phyloP scores from a whole-genome alignment of 30 jellyfish, hydroid and myxozoan genomes.

The Cassiopea andromeda region DNA sequence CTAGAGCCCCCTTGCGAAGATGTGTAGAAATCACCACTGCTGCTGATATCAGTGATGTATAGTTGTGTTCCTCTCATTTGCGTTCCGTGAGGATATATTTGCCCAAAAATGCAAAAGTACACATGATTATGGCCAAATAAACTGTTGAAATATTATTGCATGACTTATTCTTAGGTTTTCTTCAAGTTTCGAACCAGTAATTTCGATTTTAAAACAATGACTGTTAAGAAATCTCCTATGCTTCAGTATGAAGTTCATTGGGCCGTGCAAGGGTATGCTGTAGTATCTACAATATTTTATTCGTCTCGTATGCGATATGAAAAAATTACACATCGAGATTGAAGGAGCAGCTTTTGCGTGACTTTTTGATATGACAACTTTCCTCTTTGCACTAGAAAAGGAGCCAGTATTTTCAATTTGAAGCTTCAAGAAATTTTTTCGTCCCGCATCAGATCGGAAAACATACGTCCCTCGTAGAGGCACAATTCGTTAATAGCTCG shows the following conservation, averaged over 20 bases:
- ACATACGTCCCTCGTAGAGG: conserved; percentile 10
- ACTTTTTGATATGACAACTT: conserved; percentile 3
- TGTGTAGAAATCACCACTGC: no score
- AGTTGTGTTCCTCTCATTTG: no score
- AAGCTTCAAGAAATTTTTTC: neutral
- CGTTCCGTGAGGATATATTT: neutral
- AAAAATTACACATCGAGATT: neutral
- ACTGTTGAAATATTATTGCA: neutral
- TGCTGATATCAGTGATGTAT: no score
- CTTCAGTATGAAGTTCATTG: conserved; percentile 4
- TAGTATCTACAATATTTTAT: neutral
- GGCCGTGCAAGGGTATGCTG: neutral
- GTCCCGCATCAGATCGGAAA: neutral
- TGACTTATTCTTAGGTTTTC: conserved; percentile 2
- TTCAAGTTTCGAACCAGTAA: conserved; percentile 22
- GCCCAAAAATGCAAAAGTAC: conserved; percentile 7
- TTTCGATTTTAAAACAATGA: neutral
- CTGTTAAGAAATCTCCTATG: neutral
- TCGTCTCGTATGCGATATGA: conserved; percentile 13
- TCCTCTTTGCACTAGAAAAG: neutral
- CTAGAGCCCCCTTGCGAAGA: no score
- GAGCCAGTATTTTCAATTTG: neutral
- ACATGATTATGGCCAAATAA: conserved; percentile 6
- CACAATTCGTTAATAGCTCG: conserved; percentile 1
- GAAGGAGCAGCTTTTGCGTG: neutral